Conservation (phyloP, 2,888 invertebrate genomes). For the Polymixis flavicincta region DNA sequence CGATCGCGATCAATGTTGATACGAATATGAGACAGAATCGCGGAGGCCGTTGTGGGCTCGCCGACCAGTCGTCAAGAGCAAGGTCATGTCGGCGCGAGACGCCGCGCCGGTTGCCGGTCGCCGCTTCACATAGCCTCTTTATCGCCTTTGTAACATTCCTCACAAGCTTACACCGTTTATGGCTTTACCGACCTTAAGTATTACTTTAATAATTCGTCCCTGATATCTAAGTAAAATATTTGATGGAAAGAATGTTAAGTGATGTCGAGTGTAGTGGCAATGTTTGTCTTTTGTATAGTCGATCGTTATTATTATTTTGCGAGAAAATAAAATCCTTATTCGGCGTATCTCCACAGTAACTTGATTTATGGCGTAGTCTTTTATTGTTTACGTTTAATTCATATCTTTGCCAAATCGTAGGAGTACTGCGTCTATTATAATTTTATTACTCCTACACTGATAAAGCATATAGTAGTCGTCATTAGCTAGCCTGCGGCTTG, state of each 20-base stretch:
- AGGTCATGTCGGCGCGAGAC: constrained; percentile 76
- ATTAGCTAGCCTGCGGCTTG: constrained; percentile 14
- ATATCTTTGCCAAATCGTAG: constrained; percentile 42
- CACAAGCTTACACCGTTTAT: constrained; percentile 61
- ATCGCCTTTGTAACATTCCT: constrained; percentile 67
- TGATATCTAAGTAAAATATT: constrained; percentile 52
- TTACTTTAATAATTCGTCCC: constrained; percentile 58
- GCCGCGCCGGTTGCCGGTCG: constrained; percentile 54
- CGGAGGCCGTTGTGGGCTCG: constrained; percentile 84
- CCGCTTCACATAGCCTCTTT: constrained; percentile 58
- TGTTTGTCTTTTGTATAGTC: constrained; percentile 26
- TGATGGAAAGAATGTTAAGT: constrained; percentile 49
- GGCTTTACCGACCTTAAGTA: constrained; percentile 57
- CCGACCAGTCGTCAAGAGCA: constrained; percentile 85
- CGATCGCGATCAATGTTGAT: constrained; percentile 59
- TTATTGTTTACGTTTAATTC: constrained; percentile 45
- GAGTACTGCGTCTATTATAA: constrained; percentile 46
- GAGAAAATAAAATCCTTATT: constrained; percentile 26
- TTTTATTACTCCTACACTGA: constrained; percentile 20
- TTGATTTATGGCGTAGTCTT: constrained; percentile 28
- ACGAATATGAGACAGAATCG: constrained; percentile 57
- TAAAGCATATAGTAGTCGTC: constrained; percentile 11
- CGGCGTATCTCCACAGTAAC: constrained; percentile 7
- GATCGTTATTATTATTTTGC: constrained; percentile 17
- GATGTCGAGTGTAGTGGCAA: constrained; percentile 23